These are phyloP conservation scores for Megatriorchis doriae DNA, from an alignment of 2,113 vertebrate species.

Conservation along the genomic window DNA sequence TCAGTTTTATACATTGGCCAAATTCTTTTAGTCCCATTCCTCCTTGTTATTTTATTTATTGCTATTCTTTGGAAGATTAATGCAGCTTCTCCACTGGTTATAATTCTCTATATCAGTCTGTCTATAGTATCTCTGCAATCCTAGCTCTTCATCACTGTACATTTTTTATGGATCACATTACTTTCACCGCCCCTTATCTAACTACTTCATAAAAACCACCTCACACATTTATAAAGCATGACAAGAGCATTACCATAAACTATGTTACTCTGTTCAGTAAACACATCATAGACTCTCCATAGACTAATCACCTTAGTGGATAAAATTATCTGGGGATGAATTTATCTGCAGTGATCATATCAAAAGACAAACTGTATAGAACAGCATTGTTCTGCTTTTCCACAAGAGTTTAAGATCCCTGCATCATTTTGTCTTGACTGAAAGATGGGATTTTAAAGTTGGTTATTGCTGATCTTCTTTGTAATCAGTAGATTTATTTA, in stretches of 20 bases:
- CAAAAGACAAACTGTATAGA: slow-evolving; percentile 1
- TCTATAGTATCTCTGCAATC: slow-evolving; percentile 14
- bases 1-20: neutral
- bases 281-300: neutral
- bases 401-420: neutral
- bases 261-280: neutral
- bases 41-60: slow-evolving; percentile 36
- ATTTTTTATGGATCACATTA: slow-evolving; percentile 41
- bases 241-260: slow-evolving; percentile 51
- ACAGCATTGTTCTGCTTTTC: neutral
- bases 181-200: slow-evolving; percentile 55
- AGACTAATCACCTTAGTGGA: slow-evolving; percentile 47
- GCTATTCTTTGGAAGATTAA: slow-evolving; percentile 19
- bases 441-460: neutral
- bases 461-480: neutral
- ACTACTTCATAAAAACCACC: slow-evolving; percentile 43
- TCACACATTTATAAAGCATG: slow-evolving; percentile 27
- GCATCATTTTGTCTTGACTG: neutral
- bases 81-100: neutral
- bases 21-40: neutral
- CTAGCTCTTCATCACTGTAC: neutral
- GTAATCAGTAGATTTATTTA: neutral
- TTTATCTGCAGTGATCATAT: slow-evolving; percentile 44
- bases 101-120: slow-evolving; percentile 38
- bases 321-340: slow-evolving; percentile 12